phyloP scores from a whole-genome alignment of 2,888 invertebrate species.

The Rosalia funebris region DNA sequence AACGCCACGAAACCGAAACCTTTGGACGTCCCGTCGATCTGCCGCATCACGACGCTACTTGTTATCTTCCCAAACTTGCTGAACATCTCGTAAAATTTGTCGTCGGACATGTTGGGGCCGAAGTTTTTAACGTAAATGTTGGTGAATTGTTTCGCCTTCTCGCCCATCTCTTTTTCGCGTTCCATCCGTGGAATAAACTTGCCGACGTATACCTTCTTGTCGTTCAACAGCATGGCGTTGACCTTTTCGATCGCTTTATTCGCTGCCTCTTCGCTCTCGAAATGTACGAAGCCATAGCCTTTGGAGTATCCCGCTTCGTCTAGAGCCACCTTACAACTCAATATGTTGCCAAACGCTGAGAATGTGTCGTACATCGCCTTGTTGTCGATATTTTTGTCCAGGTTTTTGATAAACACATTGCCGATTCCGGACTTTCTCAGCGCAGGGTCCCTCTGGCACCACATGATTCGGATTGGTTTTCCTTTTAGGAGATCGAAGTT shows the following conservation, averaged over 20 bases:
- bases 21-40: constrained; percentile 90
- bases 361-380: constrained; percentile 99
- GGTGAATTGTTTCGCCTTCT: constrained; percentile 94
- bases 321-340: constrained; percentile 97
- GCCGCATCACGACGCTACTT: constrained; percentile 91
- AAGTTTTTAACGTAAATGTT: constrained; percentile 99
- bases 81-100: constrained; percentile 88
- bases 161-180: constrained; percentile 95
- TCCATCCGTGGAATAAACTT: constrained; percentile 97
- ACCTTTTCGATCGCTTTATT: constrained; percentile 98
- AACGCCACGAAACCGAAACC: constrained; percentile 99
- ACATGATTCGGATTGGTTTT: constrained; percentile 99
- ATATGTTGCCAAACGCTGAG: constrained; percentile 97
- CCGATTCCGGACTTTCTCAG: constrained; percentile 97
- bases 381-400: constrained; percentile 98
- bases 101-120: constrained; percentile 90
- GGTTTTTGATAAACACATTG: constrained; percentile 99
- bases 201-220: constrained; percentile 98
- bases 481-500: constrained; percentile 98
- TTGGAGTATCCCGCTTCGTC: constrained; percentile 94
- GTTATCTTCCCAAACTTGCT: constrained; percentile 91
- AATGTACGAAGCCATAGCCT: constrained; percentile 97
- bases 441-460: constrained; percentile 99
- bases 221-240: constrained; percentile 97
- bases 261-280: constrained; percentile 97